These are phyloP conservation scores for Nephrotoma appendiculata DNA, from an alignment of 2,888 invertebrate species.

Conservation along the genomic window DNA sequence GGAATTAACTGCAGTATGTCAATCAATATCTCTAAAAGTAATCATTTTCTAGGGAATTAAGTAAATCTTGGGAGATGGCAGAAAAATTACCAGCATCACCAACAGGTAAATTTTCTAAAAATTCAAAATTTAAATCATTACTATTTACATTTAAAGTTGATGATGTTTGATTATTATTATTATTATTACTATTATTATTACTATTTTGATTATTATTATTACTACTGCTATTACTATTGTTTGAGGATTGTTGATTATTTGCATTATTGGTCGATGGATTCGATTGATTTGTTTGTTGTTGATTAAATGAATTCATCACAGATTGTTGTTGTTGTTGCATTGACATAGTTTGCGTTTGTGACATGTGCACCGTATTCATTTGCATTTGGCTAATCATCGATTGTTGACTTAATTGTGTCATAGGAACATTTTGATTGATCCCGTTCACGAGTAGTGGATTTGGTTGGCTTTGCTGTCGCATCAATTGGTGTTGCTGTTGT, in stretches of 20 bases:
- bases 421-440: constrained; percentile 11
- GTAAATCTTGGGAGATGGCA: constrained; percentile 52
- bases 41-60: constrained; percentile 69
- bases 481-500: constrained; percentile 3
- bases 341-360: constrained; percentile 49
- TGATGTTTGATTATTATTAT: constrained; percentile 3
- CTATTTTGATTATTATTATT: constrained; percentile 9
- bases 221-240: constrained; percentile 10
- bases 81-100: constrained; percentile 61
- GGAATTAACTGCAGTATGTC: constrained; percentile 39
- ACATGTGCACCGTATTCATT: constrained; percentile 55
- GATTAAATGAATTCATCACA: constrained; percentile 17
- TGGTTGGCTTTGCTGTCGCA: constrained; percentile 1
- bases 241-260: constrained; percentile 24
- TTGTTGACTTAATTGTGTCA: constrained; percentile 25
- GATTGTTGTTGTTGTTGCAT: constrained; percentile 33
- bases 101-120: constrained; percentile 67
- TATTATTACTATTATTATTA: constrained; percentile 1
- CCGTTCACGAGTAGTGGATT: neutral
- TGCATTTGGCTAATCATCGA: constrained; percentile 32
- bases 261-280: constrained; percentile 9
- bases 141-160: constrained; percentile 20
- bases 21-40: constrained; percentile 49
- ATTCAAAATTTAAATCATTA: constrained; percentile 67
- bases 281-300: constrained; percentile 17